Conservation (phyloP, 2,888 invertebrate species). For the Hoplodrina ambigua region DNA sequence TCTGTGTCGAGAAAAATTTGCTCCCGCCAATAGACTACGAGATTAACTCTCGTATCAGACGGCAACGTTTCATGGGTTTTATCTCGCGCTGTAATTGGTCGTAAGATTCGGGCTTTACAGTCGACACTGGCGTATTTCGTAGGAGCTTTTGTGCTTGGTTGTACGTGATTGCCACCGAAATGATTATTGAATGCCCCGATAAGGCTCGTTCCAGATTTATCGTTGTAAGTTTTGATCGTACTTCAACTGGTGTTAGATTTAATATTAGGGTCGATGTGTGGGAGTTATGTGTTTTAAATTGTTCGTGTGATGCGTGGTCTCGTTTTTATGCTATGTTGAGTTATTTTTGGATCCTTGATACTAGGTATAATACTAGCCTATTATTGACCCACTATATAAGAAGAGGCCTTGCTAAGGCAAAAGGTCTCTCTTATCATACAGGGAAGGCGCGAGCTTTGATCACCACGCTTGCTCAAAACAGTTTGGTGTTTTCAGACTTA, state of each 20-base stretch:
- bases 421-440: no score
- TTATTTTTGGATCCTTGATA: neutral
- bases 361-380: no score
- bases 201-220: slow-evolving; percentile 66
- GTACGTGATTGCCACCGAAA: slow-evolving; percentile 75
- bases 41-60: slow-evolving; percentile 73
- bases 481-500: no score
- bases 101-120: slow-evolving; percentile 81
- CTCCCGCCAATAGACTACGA: slow-evolving; percentile 66
- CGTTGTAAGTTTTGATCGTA: slow-evolving; percentile 62
- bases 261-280: slow-evolving; percentile 36
- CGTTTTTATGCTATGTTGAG: neutral
- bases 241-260: slow-evolving; percentile 56
- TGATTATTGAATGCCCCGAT: slow-evolving; percentile 75
- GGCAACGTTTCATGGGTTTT: slow-evolving; percentile 80
- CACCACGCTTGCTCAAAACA: no score
- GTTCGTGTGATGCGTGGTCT: neutral
- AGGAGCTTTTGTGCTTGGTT: slow-evolving; percentile 73
- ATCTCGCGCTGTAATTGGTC: slow-evolving; percentile 83
- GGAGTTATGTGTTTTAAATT: slow-evolving; percentile 25
- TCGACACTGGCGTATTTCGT: slow-evolving; percentile 71
- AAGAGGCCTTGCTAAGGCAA: no score
- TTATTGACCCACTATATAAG: no score
- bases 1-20: slow-evolving; percentile 68
- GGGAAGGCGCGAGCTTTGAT: no score